Evolutionary conservation across 1,140 invertebrate genomes (phyloP), one percentile per base, ranked within the genome.

Genomic region (Drosophila lacteicornis): DNA sequence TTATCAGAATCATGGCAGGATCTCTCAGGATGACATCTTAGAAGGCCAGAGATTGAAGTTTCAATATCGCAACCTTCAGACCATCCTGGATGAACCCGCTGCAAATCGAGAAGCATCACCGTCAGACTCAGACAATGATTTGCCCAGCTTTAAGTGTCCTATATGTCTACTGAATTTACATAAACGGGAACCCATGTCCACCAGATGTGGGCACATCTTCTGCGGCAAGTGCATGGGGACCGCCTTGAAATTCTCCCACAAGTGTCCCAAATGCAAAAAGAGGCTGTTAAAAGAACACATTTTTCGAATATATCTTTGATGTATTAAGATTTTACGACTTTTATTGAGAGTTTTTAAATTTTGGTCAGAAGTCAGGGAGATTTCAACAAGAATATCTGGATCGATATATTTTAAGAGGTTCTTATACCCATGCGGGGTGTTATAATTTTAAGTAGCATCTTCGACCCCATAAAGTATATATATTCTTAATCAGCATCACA

Each of bases 171-270:
- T 17, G 15, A 45, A 45, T 12, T 11, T 59, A 7, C 11, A 45
- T 8, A n/a, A 25, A 2, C 42, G 25, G n/a, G 17, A 59, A 12
- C 57, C 43, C 11, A 22, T 46, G 42, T 36, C 42, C 12, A 59
- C 57, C 43, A 59, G 42, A 45, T 59, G 57, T 33, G 57, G 57
- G 3, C 57, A 59, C 57, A 59, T 59, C 12, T 59, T 59, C 27
- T 59, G 57, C 27, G 13, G 57, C 27, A n/a, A 46, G 6, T 59
- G 57, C 27, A 36, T 59, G 8, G 17, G 19, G 9, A 33, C 57
- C 7, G 42, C 57, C 17, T 5, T 59, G 2, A n/a, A 59, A 15
- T 59, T 46, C 17, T n/a, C 42, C 25, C 25, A 15, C 12, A 59
- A 59, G 27, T 59, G 43, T 11, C 43, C 42, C 25, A 4, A 33